Evolutionary conservation across 2,113 vertebrate genomes (phyloP), one percentile per base, ranked within the genome.

Genomic region (Cheirogaleus medius): DNA sequence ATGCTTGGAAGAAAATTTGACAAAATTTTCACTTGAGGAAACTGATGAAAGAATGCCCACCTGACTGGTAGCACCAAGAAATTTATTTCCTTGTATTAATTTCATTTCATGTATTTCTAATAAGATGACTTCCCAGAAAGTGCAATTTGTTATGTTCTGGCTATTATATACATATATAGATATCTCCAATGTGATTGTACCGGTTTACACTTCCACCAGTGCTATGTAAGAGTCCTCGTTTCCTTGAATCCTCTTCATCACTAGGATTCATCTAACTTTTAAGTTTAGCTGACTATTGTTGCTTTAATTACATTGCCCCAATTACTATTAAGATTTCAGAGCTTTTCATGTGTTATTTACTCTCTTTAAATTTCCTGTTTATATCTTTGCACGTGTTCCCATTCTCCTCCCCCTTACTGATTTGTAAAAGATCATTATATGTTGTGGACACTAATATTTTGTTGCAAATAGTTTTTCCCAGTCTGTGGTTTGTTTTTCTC

Each of bases 71-170:
- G 90, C 56, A 71, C 87, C 77, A 15, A 81, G 74, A 66, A 69
- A 68, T 64, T 44, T 90, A 69, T 76, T 95, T 97, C 97, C 92
- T 98, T 93, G 93, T 98, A 76, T 98, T 98, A 98, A 99, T 98
- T 98, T 98, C 98, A 99, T 98, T 99, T 99, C 98, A 97, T 96
- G 97, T 97, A 91, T 97, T 98, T 98, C 98, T 98, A 97, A 93
- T 87, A 85, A 96, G 95, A 95, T 56, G 58, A 95, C 76, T 97
- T 98, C 97, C 96, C 97, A 98, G 98, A 98, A 98, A 97, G 98
- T 90, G 6, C 0, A 93, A 93, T 97, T 98, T 98, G 91, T 98
- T 93, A 47, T 97, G 97, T 6, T 54, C 52, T 54, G 17, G 52
- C 17, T 54, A 52, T 52, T 52, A 14, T 52, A 47, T 47, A 47